A percentile compares a stretch with the other conserved stretches of the same genome.
These are phyloP conservation scores for Ptyas mucosa DNA, from an alignment of 2,113 vertebrate genomes.

Conservation along the genomic window DNA sequence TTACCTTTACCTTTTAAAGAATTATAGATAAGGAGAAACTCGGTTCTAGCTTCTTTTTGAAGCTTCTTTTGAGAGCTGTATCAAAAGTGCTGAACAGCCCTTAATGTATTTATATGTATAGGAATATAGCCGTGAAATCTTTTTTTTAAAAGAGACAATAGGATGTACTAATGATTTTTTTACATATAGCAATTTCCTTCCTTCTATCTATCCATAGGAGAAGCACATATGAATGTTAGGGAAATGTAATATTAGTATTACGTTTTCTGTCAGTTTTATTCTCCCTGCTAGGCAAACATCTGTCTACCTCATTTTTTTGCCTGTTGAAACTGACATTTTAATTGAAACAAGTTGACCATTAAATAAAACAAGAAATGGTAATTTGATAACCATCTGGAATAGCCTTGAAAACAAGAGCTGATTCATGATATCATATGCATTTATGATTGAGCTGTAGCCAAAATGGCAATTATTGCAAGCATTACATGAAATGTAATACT, in stretches of 20 bases:
- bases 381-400: not conserved
- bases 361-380: constrained; percentile 2
- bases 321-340: not conserved
- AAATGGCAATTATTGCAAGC: not conserved
- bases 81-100: not conserved
- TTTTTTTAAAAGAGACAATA: not conserved
- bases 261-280: not conserved
- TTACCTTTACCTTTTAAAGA: no score
- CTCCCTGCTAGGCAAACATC: not conserved
- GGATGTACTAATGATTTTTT: not conserved
- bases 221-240: not conserved
- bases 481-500: not conserved
- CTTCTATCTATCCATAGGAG: not conserved
- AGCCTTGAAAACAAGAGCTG: not conserved
- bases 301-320: not conserved
- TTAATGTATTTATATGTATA: not conserved
- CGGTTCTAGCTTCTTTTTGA: not conserved
- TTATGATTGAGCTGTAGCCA: not conserved
- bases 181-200: not conserved
- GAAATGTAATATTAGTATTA: not conserved
- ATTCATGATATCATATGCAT: not conserved
- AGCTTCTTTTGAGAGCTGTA: not conserved
- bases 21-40: not conserved
- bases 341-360: not conserved
- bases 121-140: not conserved